phyloP scores from a whole-genome alignment of 2,113 vertebrate species.

The Clarias magur region DNA sequence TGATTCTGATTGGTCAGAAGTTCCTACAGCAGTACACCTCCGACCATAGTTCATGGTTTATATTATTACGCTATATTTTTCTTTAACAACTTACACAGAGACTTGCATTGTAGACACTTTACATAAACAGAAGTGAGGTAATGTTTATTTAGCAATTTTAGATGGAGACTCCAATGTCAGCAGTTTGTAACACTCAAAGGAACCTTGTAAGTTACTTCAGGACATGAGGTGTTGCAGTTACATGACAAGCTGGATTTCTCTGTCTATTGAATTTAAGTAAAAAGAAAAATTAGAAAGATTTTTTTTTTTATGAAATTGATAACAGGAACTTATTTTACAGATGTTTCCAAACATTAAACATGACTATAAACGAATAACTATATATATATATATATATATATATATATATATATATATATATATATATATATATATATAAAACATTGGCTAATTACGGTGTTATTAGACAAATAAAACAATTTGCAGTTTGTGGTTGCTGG shows the following conservation, averaged over 20 bases:
- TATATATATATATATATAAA: too few relatives aligned
- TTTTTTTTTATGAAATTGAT: background rate
- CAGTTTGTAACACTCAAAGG: background rate
- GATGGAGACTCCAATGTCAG: background rate
- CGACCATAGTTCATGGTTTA: background rate
- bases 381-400: too few relatives aligned
- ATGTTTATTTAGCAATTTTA: background rate
- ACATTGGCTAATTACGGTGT: background rate
- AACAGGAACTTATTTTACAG: background rate
- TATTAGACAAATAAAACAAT: background rate
- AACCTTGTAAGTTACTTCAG: background rate
- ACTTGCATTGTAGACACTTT: background rate
- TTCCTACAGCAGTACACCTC: background rate
- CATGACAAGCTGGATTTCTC: background rate
- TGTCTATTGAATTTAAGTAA: background rate
- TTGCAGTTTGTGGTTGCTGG: background rate
- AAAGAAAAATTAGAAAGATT: background rate
- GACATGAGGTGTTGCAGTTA: background rate
- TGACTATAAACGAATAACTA: background rate
- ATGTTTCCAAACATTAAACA: conserved; percentile 3
- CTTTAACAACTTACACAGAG: background rate
- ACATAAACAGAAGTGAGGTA: background rate
- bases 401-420: too few relatives aligned
- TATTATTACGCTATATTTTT: background rate
- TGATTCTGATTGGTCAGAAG: background rate